Base-by-base conservation (phyloP, 2,797 vertebrate genomes). In the Falco concolor region DNA sequence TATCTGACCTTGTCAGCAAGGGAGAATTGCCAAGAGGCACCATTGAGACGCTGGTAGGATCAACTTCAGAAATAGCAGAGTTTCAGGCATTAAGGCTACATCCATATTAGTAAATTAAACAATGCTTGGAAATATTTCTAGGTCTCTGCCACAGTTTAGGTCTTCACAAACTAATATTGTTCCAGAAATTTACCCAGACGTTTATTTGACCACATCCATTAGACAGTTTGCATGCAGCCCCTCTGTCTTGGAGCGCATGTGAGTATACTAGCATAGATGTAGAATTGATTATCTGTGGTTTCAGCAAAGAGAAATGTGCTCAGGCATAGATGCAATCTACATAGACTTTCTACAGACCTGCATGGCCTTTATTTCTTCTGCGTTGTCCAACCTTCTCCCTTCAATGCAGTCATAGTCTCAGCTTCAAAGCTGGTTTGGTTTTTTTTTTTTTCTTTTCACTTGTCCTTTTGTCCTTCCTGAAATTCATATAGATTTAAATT, bases 1-100 rank as follows among this genome's bases (percentile, higher is more conserved):
- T 85, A 15, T 86, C 56, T 96, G 95, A 96, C 95, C 93, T 96
- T 96, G 94, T 94, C 94, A 94, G 93, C 86, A 93, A 96, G 92
- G 78, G 40, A 93, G 80, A 95, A 90, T 90, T 95, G 93, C 88
- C 80, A 90, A 56, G 90, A 94, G 94, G 86, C 80, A 84, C 70
- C 64, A 63, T 52, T 0, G 10, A 84, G 86, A 93, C 67, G 63
- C 80, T 90, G 69, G 53, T 88, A 78, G 61, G 50, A 75, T 84
- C 57, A 60, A 19, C 93, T 89, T 94, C 68, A 96, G 84, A 93
- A 89, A 73, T 63, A 67, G 36, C 88, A 90, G 75, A 80, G 54
- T 93, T 95, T 95, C 88, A 90, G 67, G 88, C 74, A 56, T 76
- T 77, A 89, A 87, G 74, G 59, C 80, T 5, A 6, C 76, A 23